Conservation (phyloP, 2,113 vertebrate genomes). For the Ceratotherium simum region DNA sequence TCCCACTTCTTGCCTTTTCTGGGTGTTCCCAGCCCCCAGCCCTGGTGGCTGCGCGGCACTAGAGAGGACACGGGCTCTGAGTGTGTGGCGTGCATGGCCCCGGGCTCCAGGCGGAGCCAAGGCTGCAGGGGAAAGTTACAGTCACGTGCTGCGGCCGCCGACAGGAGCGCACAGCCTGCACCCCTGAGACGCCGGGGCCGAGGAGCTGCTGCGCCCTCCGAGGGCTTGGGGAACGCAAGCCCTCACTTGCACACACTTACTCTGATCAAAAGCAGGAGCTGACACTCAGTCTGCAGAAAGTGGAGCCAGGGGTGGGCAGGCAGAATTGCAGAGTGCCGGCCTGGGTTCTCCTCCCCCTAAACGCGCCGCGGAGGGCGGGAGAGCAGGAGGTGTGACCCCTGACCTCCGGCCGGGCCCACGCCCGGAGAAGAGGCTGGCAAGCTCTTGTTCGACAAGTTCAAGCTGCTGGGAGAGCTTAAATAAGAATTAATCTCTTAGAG, state of each 20-base stretch:
- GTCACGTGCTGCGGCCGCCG: slow-evolving; percentile 48
- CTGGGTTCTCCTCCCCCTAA: neutral
- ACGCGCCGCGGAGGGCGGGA: accelerated
- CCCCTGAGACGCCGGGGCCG: neutral
- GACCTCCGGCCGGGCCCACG: slow-evolving; percentile 60
- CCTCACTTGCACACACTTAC: neutral
- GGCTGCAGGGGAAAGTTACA: slow-evolving; percentile 6
- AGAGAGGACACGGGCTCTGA: neutral
- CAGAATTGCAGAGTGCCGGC: accelerated
- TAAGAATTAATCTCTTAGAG: slow-evolving; percentile 71
- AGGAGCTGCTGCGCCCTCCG: neutral
- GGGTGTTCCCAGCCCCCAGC: accelerated
- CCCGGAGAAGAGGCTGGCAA: slow-evolving; percentile 49
- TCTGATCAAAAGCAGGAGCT: neutral
- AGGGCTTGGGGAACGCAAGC: neutral
- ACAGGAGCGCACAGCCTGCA: neutral
- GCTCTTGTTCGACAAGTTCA: slow-evolving; percentile 76
- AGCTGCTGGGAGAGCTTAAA: slow-evolving; percentile 68
- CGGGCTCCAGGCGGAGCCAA: neutral
- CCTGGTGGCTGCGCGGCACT: accelerated
- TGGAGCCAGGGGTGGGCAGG: neutral
- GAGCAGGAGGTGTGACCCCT: slow-evolving; percentile 50
- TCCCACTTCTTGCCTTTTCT: neutral
- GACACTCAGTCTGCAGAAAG: neutral
- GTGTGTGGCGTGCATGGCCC: neutral